These are phyloP conservation scores for Drosophila recens DNA, from an alignment of 2,888 invertebrate genomes.

Conservation along the genomic window DNA sequence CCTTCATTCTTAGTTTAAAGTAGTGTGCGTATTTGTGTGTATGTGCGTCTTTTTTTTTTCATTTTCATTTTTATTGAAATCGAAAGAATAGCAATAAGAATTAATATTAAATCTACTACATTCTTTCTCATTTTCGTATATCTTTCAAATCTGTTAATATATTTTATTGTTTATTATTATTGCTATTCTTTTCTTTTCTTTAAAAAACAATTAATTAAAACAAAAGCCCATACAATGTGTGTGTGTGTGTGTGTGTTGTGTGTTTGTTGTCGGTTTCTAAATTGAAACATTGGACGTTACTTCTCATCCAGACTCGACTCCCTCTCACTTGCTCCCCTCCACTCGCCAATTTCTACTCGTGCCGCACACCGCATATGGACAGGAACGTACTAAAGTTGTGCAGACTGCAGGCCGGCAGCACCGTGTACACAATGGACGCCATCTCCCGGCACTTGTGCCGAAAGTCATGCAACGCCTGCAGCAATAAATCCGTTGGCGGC, in stretches of 20 bases:
- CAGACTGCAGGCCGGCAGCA: conserved; percentile 92
- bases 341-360: conserved; percentile 86
- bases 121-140: too few relatives aligned
- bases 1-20: conserved; percentile 34
- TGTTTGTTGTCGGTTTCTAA: conserved; percentile 12
- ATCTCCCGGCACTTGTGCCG: conserved; percentile 86
- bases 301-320: conserved; percentile 18
- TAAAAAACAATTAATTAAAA: too few relatives aligned
- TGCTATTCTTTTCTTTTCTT: too few relatives aligned
- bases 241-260: conserved; percentile 6
- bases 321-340: neutral
- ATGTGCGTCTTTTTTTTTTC: neutral
- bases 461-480: conserved; percentile 85
- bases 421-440: conserved; percentile 88
- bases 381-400: conserved; percentile 93
- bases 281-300: conserved; percentile 35
- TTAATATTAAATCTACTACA: too few relatives aligned
- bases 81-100: too few relatives aligned
- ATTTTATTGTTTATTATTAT: too few relatives aligned
- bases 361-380: conserved; percentile 92
- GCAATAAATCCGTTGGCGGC: conserved; percentile 85
- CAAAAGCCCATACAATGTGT: neutral
- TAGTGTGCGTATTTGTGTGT: conserved; percentile 19
- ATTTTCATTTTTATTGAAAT: too few relatives aligned
- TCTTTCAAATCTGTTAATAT: too few relatives aligned